These are phyloP conservation scores for Benitochromis conjunctus DNA, from an alignment of 2,113 vertebrate genomes.

Conservation along the genomic window DNA sequence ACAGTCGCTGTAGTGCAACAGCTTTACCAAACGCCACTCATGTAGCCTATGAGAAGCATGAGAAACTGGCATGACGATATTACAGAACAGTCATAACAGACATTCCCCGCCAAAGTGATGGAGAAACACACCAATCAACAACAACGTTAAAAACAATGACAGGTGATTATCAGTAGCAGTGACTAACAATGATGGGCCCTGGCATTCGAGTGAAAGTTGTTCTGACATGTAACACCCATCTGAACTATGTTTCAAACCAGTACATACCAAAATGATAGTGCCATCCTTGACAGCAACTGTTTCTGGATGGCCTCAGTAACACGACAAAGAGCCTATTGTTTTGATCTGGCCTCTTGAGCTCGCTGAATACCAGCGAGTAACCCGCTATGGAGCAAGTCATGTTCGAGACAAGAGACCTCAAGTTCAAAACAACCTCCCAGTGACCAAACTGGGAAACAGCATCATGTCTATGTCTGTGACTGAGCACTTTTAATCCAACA, in stretches of 20 bases:
- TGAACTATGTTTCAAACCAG: background rate
- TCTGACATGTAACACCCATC: background rate
- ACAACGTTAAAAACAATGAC: background rate
- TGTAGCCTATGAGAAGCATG: background rate
- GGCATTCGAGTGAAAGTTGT: background rate
- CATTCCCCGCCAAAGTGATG: background rate
- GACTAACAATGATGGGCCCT: background rate
- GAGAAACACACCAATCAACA: background rate
- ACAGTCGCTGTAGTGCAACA: fast-evolving
- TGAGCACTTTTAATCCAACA: no score
- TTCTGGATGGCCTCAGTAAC: fast-evolving
- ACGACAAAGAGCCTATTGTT: background rate
- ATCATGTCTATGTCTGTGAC: no score
- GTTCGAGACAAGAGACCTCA: no score
- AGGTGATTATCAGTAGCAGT: background rate
- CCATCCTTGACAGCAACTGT: background rate
- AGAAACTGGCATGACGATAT: background rate
- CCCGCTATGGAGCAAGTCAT: no score
- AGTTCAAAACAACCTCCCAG: background rate
- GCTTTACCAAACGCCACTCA: background rate
- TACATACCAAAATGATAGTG: background rate
- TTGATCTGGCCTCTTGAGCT: background rate
- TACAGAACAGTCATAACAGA: background rate
- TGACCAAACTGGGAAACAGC: background rate
- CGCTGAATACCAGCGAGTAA: no score